Base-by-base conservation (phyloP, 2,888 invertebrate species). In the Rapana venosa region DNA sequence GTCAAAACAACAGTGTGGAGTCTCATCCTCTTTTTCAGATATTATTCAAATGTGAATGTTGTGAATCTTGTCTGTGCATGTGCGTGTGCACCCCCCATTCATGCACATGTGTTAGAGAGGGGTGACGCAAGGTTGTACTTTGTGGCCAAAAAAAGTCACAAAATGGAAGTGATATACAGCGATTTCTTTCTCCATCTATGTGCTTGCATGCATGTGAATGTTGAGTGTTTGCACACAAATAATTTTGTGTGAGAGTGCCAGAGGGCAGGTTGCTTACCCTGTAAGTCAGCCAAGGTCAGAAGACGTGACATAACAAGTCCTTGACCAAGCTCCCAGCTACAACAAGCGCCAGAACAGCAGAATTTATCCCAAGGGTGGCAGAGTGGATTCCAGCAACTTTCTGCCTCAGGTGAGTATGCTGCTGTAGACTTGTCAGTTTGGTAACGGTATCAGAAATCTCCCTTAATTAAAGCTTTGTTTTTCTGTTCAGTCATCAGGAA, bases 341-440 rank as follows among this genome's bases (percentile, higher is more conserved):
- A 99, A 99, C 97, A 99, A 99, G 97, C 97, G 99, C 35, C 99
- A 99, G 97, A 98, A 99, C 98, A 99, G 99, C 93, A 97, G 99
- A 91, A 99, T 99, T 95, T 99, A 99, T 96, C 99, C 99, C 0
- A 99, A 99, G 96, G 99, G 99, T 92, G 99, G 99, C 4, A 97
- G 99, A 88, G 99, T 99, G 58, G 99, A 99, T 96, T 99, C 99
- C 89, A 99, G 99, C 81, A 99, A 99, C 96, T 99, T 99, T 96
- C 98, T 99, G 98, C 99, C 99, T 26, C 99, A 99, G 97, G 98
- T 98, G 96, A 90, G 92, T 74, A n/a, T 17, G n/a, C 35, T 17
- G 26, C 22, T 79, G 35, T 35, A 20, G 1, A 35, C 20, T 79
- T 47, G 47, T 47, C 47, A 47, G 47, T 47, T 47, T 47, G 47